These are phyloP conservation scores for Cavia aperea DNA, from an alignment of 2,113 vertebrate genomes.

Conservation along the genomic window DNA sequence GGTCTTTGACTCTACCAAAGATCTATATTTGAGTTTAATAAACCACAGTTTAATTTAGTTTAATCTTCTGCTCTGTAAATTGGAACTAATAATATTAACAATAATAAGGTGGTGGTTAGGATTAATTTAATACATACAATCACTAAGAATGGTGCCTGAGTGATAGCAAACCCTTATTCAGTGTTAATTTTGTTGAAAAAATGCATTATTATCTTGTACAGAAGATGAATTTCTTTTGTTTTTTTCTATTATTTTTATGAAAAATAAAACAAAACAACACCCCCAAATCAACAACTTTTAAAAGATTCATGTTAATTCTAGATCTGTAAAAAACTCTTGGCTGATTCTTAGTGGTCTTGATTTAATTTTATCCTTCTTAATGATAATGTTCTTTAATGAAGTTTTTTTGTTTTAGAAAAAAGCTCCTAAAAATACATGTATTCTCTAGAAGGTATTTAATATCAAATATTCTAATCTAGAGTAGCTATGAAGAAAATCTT, in stretches of 20 bases:
- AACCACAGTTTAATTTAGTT: constrained; percentile 14
- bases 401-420: neutral
- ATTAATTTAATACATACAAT: constrained; percentile 10
- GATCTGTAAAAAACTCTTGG: constrained; percentile 14
- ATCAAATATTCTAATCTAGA: constrained; percentile 37
- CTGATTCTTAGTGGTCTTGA: constrained; percentile 38
- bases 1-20: neutral
- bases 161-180: neutral
- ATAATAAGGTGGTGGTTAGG: neutral
- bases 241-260: constrained; percentile 16
- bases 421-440: neutral
- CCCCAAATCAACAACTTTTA: constrained; percentile 13
- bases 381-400: constrained; percentile 25
- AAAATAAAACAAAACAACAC: neutral
- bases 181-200: constrained; percentile 8
- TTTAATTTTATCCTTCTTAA: constrained; percentile 39
- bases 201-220: neutral
- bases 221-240: neutral
- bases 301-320: constrained; percentile 31
- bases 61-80: neutral
- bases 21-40: neutral
- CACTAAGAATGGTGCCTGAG: neutral
- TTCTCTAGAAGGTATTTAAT: constrained; percentile 26
- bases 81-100: neutral
- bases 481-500: constrained; percentile 50